Percentiles rank a stretch among this genome's conserved stretches.
These are phyloP conservation scores for Drosophila albomicans DNA, from an alignment of 1,140 invertebrate genomes.

Conservation along the genomic window DNA sequence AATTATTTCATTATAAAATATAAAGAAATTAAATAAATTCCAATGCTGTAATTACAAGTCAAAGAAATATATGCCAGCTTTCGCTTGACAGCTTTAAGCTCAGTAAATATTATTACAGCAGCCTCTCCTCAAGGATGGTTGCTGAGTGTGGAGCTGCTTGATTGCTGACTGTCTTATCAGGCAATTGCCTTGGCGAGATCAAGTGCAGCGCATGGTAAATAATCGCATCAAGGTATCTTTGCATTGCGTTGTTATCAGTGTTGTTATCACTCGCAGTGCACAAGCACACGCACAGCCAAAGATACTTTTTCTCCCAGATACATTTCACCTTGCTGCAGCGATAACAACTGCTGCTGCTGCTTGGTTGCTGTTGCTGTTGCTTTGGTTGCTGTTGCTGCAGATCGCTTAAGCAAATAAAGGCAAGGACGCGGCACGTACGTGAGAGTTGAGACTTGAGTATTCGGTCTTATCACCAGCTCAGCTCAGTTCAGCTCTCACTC, in stretches of 20 bases:
- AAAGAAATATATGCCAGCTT: not conserved
- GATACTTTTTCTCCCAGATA: constrained; percentile 32
- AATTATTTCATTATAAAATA: too few relatives aligned
- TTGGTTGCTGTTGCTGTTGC: constrained; percentile 8
- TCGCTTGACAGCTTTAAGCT: too few relatives aligned
- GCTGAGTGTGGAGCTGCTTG: not conserved
- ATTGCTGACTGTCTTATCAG: not conserved
- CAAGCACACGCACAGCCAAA: constrained; percentile 17
- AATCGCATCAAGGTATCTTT: constrained; percentile 22
- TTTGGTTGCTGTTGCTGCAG: constrained; percentile 4
- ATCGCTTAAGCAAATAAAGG: constrained; percentile 35
- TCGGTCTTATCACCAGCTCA: constrained; percentile 17
- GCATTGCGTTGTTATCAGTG: constrained; percentile 21
- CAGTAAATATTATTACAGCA: too few relatives aligned
- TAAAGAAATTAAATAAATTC: too few relatives aligned
- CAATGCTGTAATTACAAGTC: too few relatives aligned
- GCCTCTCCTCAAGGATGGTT: constrained; percentile 3
- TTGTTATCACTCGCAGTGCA: not conserved
- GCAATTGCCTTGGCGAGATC: constrained; percentile 30
- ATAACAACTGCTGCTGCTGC: constrained; percentile 34
- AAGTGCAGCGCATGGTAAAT: constrained; percentile 15
- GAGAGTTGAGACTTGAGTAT: not conserved
- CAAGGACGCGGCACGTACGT: constrained; percentile 47
- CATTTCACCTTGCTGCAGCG: constrained; percentile 46
- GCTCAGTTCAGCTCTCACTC: not conserved